Evolutionary conservation across 2,888 invertebrate genomes (phyloP), one percentile per base, ranked within the genome.

Genomic region (Folsomia manolachei): DNA sequence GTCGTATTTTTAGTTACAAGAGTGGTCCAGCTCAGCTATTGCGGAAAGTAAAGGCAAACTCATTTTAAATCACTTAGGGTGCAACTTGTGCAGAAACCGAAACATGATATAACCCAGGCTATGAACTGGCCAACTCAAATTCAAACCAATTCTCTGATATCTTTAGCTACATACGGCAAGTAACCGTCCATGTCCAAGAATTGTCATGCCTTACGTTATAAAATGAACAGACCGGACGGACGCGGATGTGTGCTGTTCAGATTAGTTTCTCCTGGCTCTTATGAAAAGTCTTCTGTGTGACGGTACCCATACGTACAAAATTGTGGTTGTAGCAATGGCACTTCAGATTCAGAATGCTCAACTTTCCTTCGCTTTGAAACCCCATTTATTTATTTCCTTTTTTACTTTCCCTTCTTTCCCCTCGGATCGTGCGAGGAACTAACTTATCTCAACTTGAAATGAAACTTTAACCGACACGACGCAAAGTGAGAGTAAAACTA

Each of bases 31-130:
- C 14, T 9, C 14, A 39, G 7, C 7, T 39, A 39, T n/a, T n/a
- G n/a, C 18, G 51, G 18, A 18, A 18, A 18, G 23, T 21, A 56
- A 56, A 18, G 18, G 56, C 18, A 56, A 23, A 56, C 7, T 18
- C 62, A 62, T 62, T 62, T 62, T 62, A 62, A 62, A 62, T 62
- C 62, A 62, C 62, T 62, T 62, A 62, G 24, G 62, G 14, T 24
- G 23, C 4, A 39, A 39, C 39, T 39, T 39, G 4, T 2, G 62
- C 23, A 62, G 25, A 62, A 62, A 62, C 24, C 62, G 62, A 62
- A 62, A 62, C 62, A 62, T 25, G 62, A 62, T 62, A 62, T 24
- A 24, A 62, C 14, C 14, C 62, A 14, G 25, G 14, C 19, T 2
- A 2, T 21, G 19, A 21, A 56, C 62, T 62, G 39, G 39, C 14